Conservation (phyloP, 2,888 invertebrate species). For the Mamestra brassicae region DNA sequence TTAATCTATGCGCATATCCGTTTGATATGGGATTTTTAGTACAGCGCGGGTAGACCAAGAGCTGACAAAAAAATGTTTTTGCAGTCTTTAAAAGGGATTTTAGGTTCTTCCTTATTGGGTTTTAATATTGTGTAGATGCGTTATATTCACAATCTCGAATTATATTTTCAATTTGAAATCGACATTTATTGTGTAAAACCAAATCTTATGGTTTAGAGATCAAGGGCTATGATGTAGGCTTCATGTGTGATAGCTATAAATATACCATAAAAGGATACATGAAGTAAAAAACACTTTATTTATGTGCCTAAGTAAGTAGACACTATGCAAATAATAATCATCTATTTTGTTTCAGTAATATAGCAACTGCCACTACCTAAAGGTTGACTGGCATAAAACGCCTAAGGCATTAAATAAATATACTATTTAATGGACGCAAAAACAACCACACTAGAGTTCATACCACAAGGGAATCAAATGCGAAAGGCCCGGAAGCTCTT, state of each 20-base stretch:
- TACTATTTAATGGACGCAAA: neutral
- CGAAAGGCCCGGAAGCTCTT: slow-evolving; percentile 23
- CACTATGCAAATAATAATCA: no score
- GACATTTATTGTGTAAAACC: neutral
- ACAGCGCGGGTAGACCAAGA: slow-evolving; percentile 44
- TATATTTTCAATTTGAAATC: slow-evolving; percentile 1
- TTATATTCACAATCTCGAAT: neutral
- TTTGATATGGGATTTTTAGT: slow-evolving; percentile 63
- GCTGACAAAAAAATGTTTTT: slow-evolving; percentile 20
- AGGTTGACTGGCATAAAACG: no score
- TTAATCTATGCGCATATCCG: slow-evolving; percentile 38
- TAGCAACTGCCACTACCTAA: no score
- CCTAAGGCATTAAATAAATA: neutral
- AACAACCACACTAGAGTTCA: neutral
- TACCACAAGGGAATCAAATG: slow-evolving; percentile 37
- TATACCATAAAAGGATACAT: neutral
- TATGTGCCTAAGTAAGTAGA: neutral
- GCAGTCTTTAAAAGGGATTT: slow-evolving; percentile 9
- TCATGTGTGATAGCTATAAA: neutral
- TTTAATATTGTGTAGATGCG: neutral
- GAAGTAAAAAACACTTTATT: neutral
- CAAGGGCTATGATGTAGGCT: neutral
- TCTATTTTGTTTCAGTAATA: no score
- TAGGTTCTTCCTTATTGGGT: slow-evolving; percentile 1
- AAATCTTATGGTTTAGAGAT: slow-evolving; percentile 2